Evolutionary conservation across 1,140 invertebrate species (phyloP).

Genomic region (Idris sp.): DNA sequence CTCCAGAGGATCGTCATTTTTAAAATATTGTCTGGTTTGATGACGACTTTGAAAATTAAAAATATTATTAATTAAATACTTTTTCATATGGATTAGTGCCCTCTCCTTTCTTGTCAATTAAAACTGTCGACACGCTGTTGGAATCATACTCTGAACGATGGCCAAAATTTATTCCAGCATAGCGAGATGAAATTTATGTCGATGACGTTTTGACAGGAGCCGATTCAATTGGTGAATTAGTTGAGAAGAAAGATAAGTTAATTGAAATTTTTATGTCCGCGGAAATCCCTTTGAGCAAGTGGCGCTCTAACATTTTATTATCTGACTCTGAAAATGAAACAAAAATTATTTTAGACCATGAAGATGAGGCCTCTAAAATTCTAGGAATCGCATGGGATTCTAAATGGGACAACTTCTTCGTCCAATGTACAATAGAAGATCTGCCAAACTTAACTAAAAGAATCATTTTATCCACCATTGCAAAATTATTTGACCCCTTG

Average conservation of each 20-base stretch:
- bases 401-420: neutral
- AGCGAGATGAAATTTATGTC: neutral
- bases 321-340: neutral
- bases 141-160: neutral
- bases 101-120: neutral
- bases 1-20: neutral
- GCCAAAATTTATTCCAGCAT: neutral
- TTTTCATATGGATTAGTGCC: neutral
- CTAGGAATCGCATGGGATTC: neutral
- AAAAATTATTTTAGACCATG: neutral
- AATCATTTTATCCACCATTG: neutral
- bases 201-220: neutral
- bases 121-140: neutral
- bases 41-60: neutral
- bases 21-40: conserved; percentile 9
- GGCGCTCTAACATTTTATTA: neutral
- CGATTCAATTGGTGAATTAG: neutral
- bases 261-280: neutral
- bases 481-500: conserved; percentile 7
- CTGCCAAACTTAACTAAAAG: neutral
- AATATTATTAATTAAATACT: neutral
- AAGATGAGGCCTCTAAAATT: neutral
- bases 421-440: neutral
- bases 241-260: neutral
- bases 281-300: neutral